phyloP scores from a whole-genome alignment of 2,888 invertebrate genomes.

The Hirudinaria manillensis region DNA sequence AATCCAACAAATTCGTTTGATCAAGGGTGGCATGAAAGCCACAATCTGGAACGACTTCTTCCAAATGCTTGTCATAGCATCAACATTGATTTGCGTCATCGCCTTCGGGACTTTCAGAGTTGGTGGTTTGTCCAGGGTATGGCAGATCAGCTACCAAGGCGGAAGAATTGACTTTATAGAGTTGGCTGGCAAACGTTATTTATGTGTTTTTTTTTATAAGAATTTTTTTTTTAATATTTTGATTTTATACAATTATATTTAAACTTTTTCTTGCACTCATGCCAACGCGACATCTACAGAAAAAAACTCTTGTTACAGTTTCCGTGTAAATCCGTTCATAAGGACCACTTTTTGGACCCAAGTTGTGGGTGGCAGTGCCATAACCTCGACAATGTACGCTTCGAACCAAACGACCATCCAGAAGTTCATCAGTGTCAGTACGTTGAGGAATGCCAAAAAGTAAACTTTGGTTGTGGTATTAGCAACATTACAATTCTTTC shows the following conservation, averaged over 20 bases:
- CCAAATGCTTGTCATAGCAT: slow-evolving; percentile 48
- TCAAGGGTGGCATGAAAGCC: slow-evolving; percentile 29
- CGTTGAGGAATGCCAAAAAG: slow-evolving; percentile 35
- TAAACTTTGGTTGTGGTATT: slow-evolving; percentile 15
- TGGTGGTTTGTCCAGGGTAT: slow-evolving; percentile 33
- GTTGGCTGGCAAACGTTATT: slow-evolving; percentile 16
- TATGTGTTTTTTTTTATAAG: neutral
- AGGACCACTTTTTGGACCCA: slow-evolving; percentile 81
- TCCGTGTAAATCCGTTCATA: slow-evolving; percentile 71
- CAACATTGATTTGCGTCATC: slow-evolving; percentile 44
- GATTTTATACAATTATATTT: neutral
- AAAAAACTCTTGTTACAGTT: slow-evolving; percentile 46
- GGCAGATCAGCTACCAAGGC: slow-evolving; percentile 31
- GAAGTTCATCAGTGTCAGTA: slow-evolving; percentile 36
- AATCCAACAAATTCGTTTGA: neutral
- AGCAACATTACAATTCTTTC: neutral
- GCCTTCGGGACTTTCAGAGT: slow-evolving; percentile 39
- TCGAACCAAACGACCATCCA: slow-evolving; percentile 70
- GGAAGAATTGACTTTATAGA: slow-evolving; percentile 35
- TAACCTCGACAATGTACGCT: slow-evolving; percentile 83
- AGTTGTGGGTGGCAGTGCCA: slow-evolving; percentile 79
- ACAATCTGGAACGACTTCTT: slow-evolving; percentile 49
- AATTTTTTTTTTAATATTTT: neutral
- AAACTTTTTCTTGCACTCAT: neutral
- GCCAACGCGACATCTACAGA: neutral